Evolutionary conservation across 2,797 vertebrate species (phyloP), one percentile per base, ranked within the genome.

Genomic region (Psittacula echo): DNA sequence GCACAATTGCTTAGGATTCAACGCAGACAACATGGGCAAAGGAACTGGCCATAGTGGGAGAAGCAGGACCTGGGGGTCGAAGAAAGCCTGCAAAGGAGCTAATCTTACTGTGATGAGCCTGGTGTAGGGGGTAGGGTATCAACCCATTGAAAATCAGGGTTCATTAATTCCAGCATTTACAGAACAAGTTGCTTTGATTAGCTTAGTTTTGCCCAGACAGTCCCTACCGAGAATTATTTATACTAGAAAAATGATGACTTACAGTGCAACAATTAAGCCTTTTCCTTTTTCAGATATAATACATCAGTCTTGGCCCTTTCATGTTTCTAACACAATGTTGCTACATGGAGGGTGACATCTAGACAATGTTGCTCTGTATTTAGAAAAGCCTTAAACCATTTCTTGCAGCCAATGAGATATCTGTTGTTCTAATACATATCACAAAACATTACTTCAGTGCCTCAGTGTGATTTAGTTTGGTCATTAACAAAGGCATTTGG

Each of bases 1-100:
- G 16, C 2, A 4, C 19, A 19, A 30, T 48, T 32, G 27, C 5
- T 64, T 12, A 73, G 7, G 6, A 45, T 89, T 75, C n/a, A 58
- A 4, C 0, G 2, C 19, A 51, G 23, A 50, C 12, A 9, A 70
- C 6, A 9, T 0, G 0, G 7, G 27, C 1, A 1, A 76, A 78
- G 10, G 30, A 70, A 37, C 9, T 5, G 26, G 9, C 6, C 1
- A 0, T 19, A 29, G 16, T 4, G 0, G n/a, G 47, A 85, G 51
- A 83, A 70, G 8, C 11, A 67, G 51, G n/a, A 74, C 7, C 30
- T 8, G 7, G 11, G 37, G 7, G 23, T 41, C 1, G 1, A 74
- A 64, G 44, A 20, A 87, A 67, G 11, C 14, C 39, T 65, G 20
- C 20, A 74, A 27, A 60, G 15, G 6, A 76, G 34, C 32, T 44